Evolutionary conservation across 2,888 invertebrate species (phyloP).

Genomic region (Microctonus aethiopoides): DNA sequence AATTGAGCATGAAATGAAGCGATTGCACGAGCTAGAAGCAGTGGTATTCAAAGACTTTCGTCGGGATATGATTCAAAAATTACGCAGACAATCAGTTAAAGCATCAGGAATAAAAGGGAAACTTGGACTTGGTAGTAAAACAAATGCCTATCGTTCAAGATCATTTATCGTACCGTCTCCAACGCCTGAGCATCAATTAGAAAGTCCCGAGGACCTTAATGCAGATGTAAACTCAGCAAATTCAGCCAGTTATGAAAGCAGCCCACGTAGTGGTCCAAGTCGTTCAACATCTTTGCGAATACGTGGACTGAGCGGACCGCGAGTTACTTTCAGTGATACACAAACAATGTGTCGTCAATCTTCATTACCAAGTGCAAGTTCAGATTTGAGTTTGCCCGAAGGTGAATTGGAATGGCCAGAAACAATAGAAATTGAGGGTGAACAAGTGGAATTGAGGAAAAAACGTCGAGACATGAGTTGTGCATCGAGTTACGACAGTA

Average conservation of each 20-base stretch:
- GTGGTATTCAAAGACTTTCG: conserved; percentile 94
- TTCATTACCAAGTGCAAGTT: conserved; percentile 81
- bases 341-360: conserved; percentile 76
- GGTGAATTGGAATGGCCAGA: conserved; percentile 72
- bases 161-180: conserved; percentile 81
- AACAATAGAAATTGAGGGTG: conserved; percentile 75
- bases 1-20: conserved; percentile 91
- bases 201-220: conserved; percentile 66
- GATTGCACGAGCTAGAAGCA: conserved; percentile 92
- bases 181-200: conserved; percentile 73
- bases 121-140: conserved; percentile 74
- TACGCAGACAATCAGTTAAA: conserved; percentile 85
- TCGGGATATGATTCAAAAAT: conserved; percentile 92
- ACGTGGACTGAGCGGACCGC: conserved; percentile 68
- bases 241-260: conserved; percentile 78
- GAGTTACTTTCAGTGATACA: conserved; percentile 74
- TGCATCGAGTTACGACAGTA: conserved; percentile 63
- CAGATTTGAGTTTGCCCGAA: conserved; percentile 75
- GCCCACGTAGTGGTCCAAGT: conserved; percentile 78
- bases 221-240: conserved; percentile 64
- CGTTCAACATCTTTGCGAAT: conserved; percentile 76
- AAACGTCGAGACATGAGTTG: conserved; percentile 66
- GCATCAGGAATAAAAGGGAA: conserved; percentile 84
- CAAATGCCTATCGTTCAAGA: conserved; percentile 77
- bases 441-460: conserved; percentile 73